Conservation (phyloP, 1,140 invertebrate genomes). For the Aphelenchoides fujianensis region DNA sequence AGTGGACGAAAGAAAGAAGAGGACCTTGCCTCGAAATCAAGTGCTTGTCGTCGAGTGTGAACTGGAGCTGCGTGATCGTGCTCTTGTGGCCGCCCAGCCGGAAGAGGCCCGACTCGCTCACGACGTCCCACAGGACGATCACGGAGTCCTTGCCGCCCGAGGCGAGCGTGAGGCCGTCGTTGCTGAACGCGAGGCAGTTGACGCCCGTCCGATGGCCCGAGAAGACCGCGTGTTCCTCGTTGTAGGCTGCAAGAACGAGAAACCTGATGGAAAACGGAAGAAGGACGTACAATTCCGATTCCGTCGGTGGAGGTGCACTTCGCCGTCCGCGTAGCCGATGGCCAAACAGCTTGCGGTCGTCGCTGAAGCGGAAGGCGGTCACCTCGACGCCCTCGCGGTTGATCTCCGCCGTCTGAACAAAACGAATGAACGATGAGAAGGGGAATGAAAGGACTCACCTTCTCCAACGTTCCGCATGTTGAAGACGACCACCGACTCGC, state of each 20-base stretch:
- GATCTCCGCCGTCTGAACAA: slow-evolving; percentile 45
- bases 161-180: slow-evolving; percentile 74
- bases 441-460: slow-evolving; percentile 68
- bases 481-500: slow-evolving; percentile 89
- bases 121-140: slow-evolving; percentile 88
- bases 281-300: slow-evolving; percentile 27
- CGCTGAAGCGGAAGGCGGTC: slow-evolving; percentile 43
- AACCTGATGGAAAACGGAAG: too few species aligned
- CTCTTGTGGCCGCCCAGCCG: slow-evolving; percentile 87
- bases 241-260: too few species aligned
- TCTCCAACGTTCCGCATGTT: slow-evolving; percentile 83
- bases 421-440: slow-evolving; percentile 28
- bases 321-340: slow-evolving; percentile 85
- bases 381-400: slow-evolving; percentile 37
- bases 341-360: slow-evolving; percentile 74
- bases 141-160: slow-evolving; percentile 73
- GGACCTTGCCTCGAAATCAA: slow-evolving; percentile 71
- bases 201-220: slow-evolving; percentile 83
- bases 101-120: slow-evolving; percentile 82
- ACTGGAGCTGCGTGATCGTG: slow-evolving; percentile 79
- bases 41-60: slow-evolving; percentile 73
- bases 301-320: slow-evolving; percentile 73
- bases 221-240: slow-evolving; percentile 72
- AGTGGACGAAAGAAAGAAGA: slow-evolving; percentile 27
- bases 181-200: slow-evolving; percentile 77